A percentile compares a stretch with the other conserved stretches of the same genome.
Evolutionary conservation across 2,113 vertebrate genomes (phyloP).

Genomic region (Cephalopholis sonnerati): DNA sequence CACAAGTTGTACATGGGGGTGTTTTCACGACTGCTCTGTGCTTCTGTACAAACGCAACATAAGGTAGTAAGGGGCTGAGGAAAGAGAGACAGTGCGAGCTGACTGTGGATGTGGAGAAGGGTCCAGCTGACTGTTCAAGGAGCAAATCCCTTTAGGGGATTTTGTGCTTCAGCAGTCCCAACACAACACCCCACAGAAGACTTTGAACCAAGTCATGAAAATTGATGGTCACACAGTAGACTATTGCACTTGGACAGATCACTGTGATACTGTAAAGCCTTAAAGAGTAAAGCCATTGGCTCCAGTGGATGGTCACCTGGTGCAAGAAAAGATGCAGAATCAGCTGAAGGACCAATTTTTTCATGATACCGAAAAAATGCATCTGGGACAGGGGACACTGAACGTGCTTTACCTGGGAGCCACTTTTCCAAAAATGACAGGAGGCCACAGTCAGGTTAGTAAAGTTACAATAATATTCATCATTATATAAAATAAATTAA

Average conservation of each 20-base stretch:
- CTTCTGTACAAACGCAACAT: background rate
- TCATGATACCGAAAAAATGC: too few relatives aligned
- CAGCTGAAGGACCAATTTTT: background rate
- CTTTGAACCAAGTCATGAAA: constrained; percentile 18
- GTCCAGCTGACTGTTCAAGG: constrained; percentile 13
- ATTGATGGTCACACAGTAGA: background rate
- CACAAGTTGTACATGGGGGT: constrained; percentile 30
- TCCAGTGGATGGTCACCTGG: background rate
- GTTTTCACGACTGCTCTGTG: constrained; percentile 27
- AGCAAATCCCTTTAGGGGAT: constrained; percentile 26
- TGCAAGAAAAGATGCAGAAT: background rate
- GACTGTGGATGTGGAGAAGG: background rate
- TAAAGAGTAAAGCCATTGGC: background rate
- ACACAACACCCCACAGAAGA: background rate
- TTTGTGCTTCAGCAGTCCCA: constrained; percentile 16
- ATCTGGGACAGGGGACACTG: background rate
- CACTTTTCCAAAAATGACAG: too few relatives aligned
- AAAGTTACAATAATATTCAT: too few relatives aligned
- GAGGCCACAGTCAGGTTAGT: too few relatives aligned
- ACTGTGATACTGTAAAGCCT: background rate
- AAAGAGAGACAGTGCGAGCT: background rate
- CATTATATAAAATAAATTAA: too few relatives aligned
- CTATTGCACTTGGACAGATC: background rate
- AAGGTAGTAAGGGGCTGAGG: background rate
- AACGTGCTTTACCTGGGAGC: too few relatives aligned